These are phyloP conservation scores for Lycodopsis pacificus DNA, from an alignment of 2,797 vertebrate genomes.

Conservation along the genomic window DNA sequence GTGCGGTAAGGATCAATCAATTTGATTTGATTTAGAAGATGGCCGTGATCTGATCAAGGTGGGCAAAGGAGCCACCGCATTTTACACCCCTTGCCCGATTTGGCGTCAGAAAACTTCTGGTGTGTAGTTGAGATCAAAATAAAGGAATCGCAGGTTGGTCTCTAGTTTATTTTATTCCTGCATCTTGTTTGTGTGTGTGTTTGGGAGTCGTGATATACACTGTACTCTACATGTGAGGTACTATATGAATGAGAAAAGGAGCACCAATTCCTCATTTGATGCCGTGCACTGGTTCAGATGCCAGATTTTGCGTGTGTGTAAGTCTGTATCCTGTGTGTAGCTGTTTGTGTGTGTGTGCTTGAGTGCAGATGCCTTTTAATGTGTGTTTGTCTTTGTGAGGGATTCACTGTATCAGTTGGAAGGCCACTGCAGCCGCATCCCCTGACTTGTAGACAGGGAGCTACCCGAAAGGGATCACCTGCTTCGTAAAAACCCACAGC, in stretches of 20 bases:
- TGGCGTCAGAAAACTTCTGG: not conserved
- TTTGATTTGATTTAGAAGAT: not conserved
- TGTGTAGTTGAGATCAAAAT: not conserved
- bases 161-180: not conserved
- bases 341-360: not conserved
- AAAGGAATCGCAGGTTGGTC: too few relatives aligned
- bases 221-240: not conserved
- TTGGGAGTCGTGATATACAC: not conserved
- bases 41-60: not conserved
- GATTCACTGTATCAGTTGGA: constrained; percentile 7
- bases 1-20: not conserved
- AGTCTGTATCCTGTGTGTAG: not conserved
- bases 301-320: not conserved
- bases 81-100: too few relatives aligned
- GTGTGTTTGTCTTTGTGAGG: constrained; percentile 14
- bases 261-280: constrained; percentile 3
- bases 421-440: constrained; percentile 34
- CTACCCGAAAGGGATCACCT: constrained; percentile 42
- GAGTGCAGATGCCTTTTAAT: not conserved
- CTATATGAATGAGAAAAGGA: constrained; percentile 10
- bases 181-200: not conserved
- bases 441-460: constrained; percentile 16
- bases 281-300: not conserved
- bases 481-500: constrained; percentile 51
- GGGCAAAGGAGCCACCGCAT: not conserved